These are phyloP conservation scores for Lates japonicus DNA, from an alignment of 2,797 vertebrate genomes.

Conservation along the genomic window DNA sequence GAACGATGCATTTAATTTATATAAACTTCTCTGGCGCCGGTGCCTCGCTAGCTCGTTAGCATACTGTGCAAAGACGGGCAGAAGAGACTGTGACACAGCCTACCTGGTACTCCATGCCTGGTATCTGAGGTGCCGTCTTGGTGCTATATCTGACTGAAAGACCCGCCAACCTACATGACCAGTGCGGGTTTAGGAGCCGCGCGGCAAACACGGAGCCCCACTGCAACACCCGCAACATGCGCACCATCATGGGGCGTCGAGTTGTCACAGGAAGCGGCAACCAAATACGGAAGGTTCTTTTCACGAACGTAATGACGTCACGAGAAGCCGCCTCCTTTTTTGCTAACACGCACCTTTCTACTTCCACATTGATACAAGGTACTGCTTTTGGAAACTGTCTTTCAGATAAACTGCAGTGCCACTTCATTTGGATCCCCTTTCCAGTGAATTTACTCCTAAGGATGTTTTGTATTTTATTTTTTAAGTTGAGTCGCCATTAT, in stretches of 20 bases:
- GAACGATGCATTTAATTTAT: not conserved
- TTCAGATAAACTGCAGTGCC: no score
- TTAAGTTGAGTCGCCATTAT: no score
- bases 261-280: slow-evolving; percentile 56
- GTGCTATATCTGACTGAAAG: slow-evolving; percentile 68
- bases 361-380: no score
- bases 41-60: slow-evolving; percentile 50
- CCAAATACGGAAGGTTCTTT: slow-evolving; percentile 71
- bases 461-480: no score
- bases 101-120: slow-evolving; percentile 88
- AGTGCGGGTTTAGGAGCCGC: slow-evolving; percentile 41
- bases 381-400: no score
- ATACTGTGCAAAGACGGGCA: not conserved
- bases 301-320: slow-evolving; percentile 9
- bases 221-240: slow-evolving; percentile 61
- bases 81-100: not conserved
- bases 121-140: slow-evolving; percentile 73
- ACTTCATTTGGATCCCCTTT: no score
- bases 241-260: slow-evolving; percentile 66
- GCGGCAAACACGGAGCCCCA: slow-evolving; percentile 51
- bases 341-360: no score
- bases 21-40: slow-evolving; percentile 7
- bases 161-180: slow-evolving; percentile 17
- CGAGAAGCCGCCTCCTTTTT: not conserved
- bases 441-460: no score